Evolutionary conservation across 2,797 vertebrate genomes (phyloP).

Genomic region (Silurus lanzhouensis): DNA sequence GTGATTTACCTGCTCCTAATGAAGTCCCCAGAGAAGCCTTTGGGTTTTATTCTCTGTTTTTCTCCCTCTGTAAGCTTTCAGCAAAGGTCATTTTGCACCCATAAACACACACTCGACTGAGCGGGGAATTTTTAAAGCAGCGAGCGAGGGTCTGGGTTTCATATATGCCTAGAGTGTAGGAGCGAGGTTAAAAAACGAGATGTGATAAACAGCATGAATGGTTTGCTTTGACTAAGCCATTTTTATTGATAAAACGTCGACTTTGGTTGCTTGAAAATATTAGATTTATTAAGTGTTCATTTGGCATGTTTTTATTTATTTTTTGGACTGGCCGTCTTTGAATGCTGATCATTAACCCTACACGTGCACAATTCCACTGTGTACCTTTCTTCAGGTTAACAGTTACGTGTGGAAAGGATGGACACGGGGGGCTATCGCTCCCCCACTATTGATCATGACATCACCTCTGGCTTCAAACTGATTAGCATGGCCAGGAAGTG

Average conservation of each 20-base stretch:
- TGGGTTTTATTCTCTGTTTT: slow-evolving; percentile 52
- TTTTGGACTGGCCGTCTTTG: slow-evolving; percentile 2
- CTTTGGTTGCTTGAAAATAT: slow-evolving; percentile 32
- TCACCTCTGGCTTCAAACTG: slow-evolving; percentile 47
- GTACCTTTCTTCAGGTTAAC: slow-evolving; percentile 20
- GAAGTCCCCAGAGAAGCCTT: slow-evolving; percentile 52
- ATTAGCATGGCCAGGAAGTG: slow-evolving; percentile 57
- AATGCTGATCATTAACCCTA: slow-evolving; percentile 22
- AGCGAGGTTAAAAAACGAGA: slow-evolving; percentile 40
- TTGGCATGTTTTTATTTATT: not conserved
- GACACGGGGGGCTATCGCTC: slow-evolving; percentile 40
- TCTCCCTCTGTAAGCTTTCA: slow-evolving; percentile 49
- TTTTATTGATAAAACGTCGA: slow-evolving; percentile 46
- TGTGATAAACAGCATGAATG: slow-evolving; percentile 47
- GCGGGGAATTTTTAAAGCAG: slow-evolving; percentile 48
- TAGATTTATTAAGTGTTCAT: slow-evolving; percentile 40
- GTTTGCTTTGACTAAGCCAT: slow-evolving; percentile 26
- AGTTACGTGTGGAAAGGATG: slow-evolving; percentile 15
- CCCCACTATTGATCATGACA: slow-evolving; percentile 47
- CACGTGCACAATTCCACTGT: not conserved
- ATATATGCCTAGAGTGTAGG: slow-evolving; percentile 26
- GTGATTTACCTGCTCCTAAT: slow-evolving; percentile 57
- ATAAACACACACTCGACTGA: slow-evolving; percentile 51
- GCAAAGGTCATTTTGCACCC: slow-evolving; percentile 58
- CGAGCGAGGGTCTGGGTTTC: slow-evolving; percentile 44